Conservation (phyloP, 2,888 invertebrate species). For the Carabus problematicus region DNA sequence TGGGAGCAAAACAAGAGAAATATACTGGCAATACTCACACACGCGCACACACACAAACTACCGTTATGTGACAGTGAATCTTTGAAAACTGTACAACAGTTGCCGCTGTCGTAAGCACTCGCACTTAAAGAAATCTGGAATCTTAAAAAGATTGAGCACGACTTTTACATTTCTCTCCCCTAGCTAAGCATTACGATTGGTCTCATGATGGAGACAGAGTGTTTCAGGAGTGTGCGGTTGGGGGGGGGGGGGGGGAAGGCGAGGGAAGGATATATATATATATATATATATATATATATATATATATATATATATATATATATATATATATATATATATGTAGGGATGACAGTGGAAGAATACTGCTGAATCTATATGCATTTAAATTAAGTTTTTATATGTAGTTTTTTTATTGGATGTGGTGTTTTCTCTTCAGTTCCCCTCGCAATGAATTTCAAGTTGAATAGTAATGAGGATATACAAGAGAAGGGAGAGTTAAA, state of each 20-base stretch:
- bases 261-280: background rate
- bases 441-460: conserved; percentile 7
- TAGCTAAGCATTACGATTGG: conserved; percentile 32
- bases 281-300: too few relatives aligned
- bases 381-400: conserved; percentile 41
- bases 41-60: background rate
- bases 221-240: conserved; percentile 32
- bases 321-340: too few relatives aligned
- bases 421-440: background rate
- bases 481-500: too few relatives aligned
- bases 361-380: conserved; percentile 36
- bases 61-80: conserved; percentile 7
- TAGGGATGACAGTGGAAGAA: conserved; percentile 18
- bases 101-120: conserved; percentile 34
- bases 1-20: background rate
- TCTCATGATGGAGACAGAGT: conserved; percentile 48
- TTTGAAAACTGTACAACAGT: background rate
- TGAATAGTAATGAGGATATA: conserved; percentile 1
- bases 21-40: conserved; percentile 6
- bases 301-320: too few relatives aligned
- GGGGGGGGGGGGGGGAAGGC: background rate
- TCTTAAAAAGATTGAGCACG: conserved; percentile 60
- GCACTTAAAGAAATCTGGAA: conserved; percentile 53
- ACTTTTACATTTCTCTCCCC: conserved; percentile 59
- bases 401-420: conserved; percentile 3